Conservation (phyloP, 2,113 vertebrate species). For the Phrynocephalus versicolor region DNA sequence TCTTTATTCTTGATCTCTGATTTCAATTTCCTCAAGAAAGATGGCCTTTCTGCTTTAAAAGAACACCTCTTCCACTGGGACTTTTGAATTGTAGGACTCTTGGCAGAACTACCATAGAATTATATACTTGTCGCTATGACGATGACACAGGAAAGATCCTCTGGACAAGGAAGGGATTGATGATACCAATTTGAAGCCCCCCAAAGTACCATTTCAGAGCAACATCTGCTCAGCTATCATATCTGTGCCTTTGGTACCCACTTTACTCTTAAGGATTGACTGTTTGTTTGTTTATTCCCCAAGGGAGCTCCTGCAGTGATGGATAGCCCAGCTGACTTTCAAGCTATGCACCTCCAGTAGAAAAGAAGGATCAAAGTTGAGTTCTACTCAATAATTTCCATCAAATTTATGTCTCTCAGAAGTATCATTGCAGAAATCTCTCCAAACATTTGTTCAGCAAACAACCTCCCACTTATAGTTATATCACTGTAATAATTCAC, state of each 20-base stretch:
- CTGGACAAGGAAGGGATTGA: conserved; percentile 55
- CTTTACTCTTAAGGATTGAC: conserved; percentile 60
- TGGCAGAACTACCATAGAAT: conserved; percentile 42
- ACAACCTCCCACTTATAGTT: conserved; percentile 57
- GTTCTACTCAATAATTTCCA: conserved; percentile 50
- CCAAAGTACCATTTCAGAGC: conserved; percentile 47
- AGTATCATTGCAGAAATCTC: conserved; percentile 60
- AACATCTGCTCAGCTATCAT: conserved; percentile 40
- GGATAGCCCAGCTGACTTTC: conserved; percentile 37
- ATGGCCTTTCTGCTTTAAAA: background rate
- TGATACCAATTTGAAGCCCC: conserved; percentile 49
- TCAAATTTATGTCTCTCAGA: conserved; percentile 53
- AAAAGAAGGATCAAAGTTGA: conserved; percentile 19
- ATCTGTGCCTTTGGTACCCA: conserved; percentile 60
- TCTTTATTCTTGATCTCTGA: too few relatives aligned
- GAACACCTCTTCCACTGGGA: background rate
- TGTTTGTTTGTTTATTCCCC: conserved; percentile 61
- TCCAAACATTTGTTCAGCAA: conserved; percentile 72
- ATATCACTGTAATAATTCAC: conserved; percentile 53
- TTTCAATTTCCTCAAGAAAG: background rate
- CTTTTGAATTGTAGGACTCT: conserved; percentile 34
- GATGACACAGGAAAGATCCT: conserved; percentile 44
- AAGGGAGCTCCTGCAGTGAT: conserved; percentile 35
- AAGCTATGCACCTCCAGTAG: conserved; percentile 8
- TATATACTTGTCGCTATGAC: conserved; percentile 48